Base-by-base conservation (phyloP, 2,888 invertebrate species). In the Diaprepes abbreviatus region DNA sequence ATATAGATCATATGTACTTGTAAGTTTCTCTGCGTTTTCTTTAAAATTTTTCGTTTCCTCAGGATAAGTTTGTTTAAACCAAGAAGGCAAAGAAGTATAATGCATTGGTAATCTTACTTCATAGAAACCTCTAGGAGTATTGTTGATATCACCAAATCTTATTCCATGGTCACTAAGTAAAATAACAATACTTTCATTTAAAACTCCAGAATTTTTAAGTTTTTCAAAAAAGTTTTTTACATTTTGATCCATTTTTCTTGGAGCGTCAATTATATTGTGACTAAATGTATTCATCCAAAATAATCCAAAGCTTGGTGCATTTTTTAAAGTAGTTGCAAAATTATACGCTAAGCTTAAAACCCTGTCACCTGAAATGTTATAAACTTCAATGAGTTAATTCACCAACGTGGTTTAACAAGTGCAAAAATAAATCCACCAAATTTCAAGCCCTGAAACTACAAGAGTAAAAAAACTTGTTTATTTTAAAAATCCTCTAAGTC, bases 241-340 rank as follows among this genome's bases (percentile, higher is more conserved):
- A 55, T 89, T 86, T 2, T 82, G 83, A 76, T 94, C 94, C 84
- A 92, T 90, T 31, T 89, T 86, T 19, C 89, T 88, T 0, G 91
- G 89, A 4, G 89, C 87, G 76, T 90, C 92, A 19, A 91, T 85
- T 66, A 88, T 86, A 74, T 92, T 90, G 80, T 93, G 93, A 74
- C 92, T 93, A 74, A 91, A 91, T 10, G 91, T 89, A 79, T 93
- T 93, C 73, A 91, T 88, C 94, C 94, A 94, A 80, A 93, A 93
- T 24, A 94, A 85, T 0, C 92, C 93, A 76, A 94, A 94, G 79
- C 88, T 91, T 0, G 90, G 88, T 1, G 87, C 83, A 28, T 87
- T 84, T 72, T 86, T 85, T 75, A 90, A 91, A 0, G 89, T 88
- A 0, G 85, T 84, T 0, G 89, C 88, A 76, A 94, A 91, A 76